A percentile compares a stretch with the other conserved stretches of the same genome.
phyloP scores from a whole-genome alignment of 2,113 vertebrate species.

The Sander vitreus region DNA sequence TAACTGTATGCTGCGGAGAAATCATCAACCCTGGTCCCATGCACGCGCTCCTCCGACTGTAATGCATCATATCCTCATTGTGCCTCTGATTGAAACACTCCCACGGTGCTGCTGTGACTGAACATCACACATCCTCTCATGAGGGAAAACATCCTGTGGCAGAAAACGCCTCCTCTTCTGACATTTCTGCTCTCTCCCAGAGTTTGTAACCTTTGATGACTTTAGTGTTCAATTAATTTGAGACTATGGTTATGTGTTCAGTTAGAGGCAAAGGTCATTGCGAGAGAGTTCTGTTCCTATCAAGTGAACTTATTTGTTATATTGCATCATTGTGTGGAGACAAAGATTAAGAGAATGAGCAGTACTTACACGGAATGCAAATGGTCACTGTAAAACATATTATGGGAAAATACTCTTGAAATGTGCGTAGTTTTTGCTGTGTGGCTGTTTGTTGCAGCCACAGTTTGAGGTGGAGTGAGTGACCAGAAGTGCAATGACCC shows the following conservation, averaged over 20 bases:
- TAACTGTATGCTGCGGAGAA: background rate
- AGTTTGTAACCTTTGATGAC: conserved; percentile 27
- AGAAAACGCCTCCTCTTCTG: conserved; percentile 41
- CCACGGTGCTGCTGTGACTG: conserved; percentile 40
- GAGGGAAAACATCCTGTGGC: conserved; percentile 72
- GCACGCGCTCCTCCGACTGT: conserved; percentile 1
- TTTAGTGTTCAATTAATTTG: background rate
- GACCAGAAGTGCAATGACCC: conserved; percentile 13
- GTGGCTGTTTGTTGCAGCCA: background rate
- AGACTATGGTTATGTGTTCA: background rate
- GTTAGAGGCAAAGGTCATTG: background rate
- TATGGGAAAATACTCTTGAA: background rate
- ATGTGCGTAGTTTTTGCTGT: background rate
- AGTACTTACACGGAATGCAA: background rate
- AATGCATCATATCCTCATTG: background rate
- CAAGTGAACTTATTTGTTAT: background rate
- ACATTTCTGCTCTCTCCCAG: conserved; percentile 55
- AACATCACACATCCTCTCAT: conserved; percentile 9
- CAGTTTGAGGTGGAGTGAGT: background rate
- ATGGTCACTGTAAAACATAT: background rate
- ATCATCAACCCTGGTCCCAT: conserved; percentile 14
- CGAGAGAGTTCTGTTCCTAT: background rate
- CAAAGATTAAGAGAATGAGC: background rate
- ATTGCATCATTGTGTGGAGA: background rate
- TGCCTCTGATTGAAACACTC: conserved; percentile 34